Evolutionary conservation across 2,888 invertebrate genomes (phyloP), one percentile per base, ranked within the genome.

Genomic region (Parascotia fuliginaria): DNA sequence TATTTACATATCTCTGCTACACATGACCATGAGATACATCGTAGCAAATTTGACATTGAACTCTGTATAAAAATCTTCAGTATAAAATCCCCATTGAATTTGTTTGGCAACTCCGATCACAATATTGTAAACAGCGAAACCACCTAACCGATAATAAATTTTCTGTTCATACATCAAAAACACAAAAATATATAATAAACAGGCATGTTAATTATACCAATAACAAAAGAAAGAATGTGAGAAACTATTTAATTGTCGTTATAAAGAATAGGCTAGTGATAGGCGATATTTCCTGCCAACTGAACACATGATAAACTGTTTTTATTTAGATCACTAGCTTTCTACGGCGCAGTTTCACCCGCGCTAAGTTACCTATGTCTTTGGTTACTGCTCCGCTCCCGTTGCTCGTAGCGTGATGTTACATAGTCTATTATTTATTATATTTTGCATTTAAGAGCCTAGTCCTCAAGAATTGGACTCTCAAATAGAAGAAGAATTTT

Each of bases 201-300:
- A 44, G 22, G 22, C 38, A 33, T 59, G 50, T 46, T 59, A 57
- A 62, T 62, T 61, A 44, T 11, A 14, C 34, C 22, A 43, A 43
- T n/a, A 49, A 38, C 12, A 43, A 24, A 29, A 24, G 9, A 41
- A 46, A 46, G 9, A 46, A 58, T 46, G 31, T 19, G 2, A 11
- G 12, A 33, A 36, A 33, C 24, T 13, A 9, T 13, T 28, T 19
- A 45, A 14, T 24, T 27, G 54, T 45, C 12, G 16, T 2, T n/a
- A 27, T 45, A 27, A 37, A 24, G 11, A 13, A 40, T n/a, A 43
- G 41, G 31, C 51, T 37, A 13, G 32, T 19, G 5, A 36, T 19
- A 19, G 36, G 19, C 2, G 33, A n/a, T n/a, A n/a, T n/a, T 14
- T 9, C 4, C 33, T 4, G 14, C 32, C 24, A 24, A 16, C 14